phyloP scores from a whole-genome alignment of 2,888 invertebrate species.

The Gortyna flavago region DNA sequence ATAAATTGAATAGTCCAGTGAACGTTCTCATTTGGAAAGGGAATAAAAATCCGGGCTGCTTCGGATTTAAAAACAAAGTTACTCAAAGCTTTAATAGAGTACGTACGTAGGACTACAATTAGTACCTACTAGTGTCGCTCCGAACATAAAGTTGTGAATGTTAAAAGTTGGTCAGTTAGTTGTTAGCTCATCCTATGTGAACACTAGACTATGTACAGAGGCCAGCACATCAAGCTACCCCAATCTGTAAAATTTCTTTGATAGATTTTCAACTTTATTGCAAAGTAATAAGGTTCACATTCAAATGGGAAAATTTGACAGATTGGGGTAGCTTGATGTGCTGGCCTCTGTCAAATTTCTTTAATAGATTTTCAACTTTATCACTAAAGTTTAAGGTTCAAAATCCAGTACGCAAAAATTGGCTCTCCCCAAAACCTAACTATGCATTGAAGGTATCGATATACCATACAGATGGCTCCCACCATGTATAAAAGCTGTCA shows the following conservation, averaged over 20 bases:
- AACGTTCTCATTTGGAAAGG: background rate
- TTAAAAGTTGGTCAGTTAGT: conserved; percentile 27
- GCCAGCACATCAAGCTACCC: too few relatives aligned
- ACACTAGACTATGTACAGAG: background rate
- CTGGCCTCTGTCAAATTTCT: too few relatives aligned
- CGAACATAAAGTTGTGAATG: conserved; percentile 5
- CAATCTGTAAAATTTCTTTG: too few relatives aligned
- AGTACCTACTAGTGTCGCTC: background rate
- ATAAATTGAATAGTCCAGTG: too few relatives aligned
- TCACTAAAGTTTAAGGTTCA: too few relatives aligned
- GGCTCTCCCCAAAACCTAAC: background rate
- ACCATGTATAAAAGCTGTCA: background rate
- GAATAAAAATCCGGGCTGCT: background rate
- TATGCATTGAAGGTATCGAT: background rate
- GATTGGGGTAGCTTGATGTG: too few relatives aligned
- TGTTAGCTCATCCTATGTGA: conserved; percentile 1
- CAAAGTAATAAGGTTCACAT: too few relatives aligned
- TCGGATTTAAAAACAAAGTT: conserved; percentile 21
- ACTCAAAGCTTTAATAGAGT: background rate
- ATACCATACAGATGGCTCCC: background rate
- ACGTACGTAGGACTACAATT: background rate
- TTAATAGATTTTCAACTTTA: too few relatives aligned
- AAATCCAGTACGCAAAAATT: too few relatives aligned
- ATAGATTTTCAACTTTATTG: too few relatives aligned
- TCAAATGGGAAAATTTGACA: too few relatives aligned